Evolutionary conservation across 2,888 invertebrate genomes (phyloP), one percentile per base, ranked within the genome.

Genomic region (Drosophila lacicola): DNA sequence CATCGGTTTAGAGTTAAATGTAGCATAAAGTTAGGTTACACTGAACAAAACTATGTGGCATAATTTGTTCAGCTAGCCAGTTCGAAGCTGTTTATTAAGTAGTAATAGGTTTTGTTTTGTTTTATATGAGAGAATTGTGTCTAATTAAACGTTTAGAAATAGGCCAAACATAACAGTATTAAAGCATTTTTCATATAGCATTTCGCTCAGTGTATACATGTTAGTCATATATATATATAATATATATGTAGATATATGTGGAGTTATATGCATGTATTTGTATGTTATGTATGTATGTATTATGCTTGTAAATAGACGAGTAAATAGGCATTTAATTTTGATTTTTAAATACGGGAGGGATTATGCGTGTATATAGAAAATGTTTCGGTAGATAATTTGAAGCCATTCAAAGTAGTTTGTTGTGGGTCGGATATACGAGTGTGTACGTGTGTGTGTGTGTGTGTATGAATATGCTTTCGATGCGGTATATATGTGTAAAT

Each of bases 121-220:
- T 42, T 67, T 66, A 56, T 58, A 54, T 53, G 66, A 60, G 66
- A 60, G 66, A 67, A 82, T 69, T 80, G 82, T 72, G 56, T 76
- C 83, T 84, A 86, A 84, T 71, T 78, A 86, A 78, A 80, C 62
- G 81, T 83, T 80, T 75, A 82, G 73, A 83, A 85, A 55, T 85
- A 75, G 83, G 85, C 83, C 83, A 83, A 87, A 83, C 87, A 85
- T 88, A 87, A 88, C 87, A 87, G 78, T 76, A 70, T 81, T 87
- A 87, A 87, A 87, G 87, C 87, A 72, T 88, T 86, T 83, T 53
- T 45, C 72, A 70, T 84, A 78, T 64, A 78, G 87, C 87, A 85
- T 80, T 84, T 80, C 70, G 82, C 85, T 83, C 80, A 85, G 87
- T 84, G 86, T 84, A 80, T 80, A 83, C 78, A 63, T 80, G 78